Evolutionary conservation across 2,113 vertebrate genomes (phyloP), one percentile per base, ranked within the genome.

Genomic region (Anoura caudifer): DNA sequence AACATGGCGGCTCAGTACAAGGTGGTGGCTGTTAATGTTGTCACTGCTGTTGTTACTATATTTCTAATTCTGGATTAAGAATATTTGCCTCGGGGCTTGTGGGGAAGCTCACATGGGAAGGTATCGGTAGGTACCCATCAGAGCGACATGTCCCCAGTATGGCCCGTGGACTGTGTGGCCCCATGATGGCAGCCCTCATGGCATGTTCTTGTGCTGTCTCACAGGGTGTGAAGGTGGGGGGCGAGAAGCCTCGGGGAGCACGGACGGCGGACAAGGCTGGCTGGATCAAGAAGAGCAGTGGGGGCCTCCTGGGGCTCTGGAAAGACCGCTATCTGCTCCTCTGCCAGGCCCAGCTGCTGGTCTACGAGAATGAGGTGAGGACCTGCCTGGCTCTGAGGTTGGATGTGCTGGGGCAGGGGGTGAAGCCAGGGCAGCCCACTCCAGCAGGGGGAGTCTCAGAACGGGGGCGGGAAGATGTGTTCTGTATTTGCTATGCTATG

Each of bases 251-350:
- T 11, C 98, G 98, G 95, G 95, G 98, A 94, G 90, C 98, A 9
- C 98, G 92, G 20, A 97, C 95, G 0, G 97, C 97, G 9, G 99
- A 99, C 91, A 99, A 99, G 96, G 98, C 99, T 0, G 99, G 99
- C 95, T 99, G 99, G 99, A 94, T 99, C 97, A 99, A 99, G 98
- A 99, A 99, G 97, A 99, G 98, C 97, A 98, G 99, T 0, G 99
- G 99, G 6, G 98, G 98, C 17, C 93, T 99, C 75, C 92, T 99
- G 97, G 98, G 98, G 2, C 97, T 98, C 97, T 99, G 99, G 98
- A 99, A 99, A 97, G 99, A 99, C 87, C 99, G 99, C n/a, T 99
- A 99, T 97, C 95, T 99, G 97, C 99, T 98, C 26, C 98, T 99
- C 95, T 98, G 98, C 88, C 99, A 98, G 96, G 99, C 99, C 0